phyloP scores from a whole-genome alignment of 2,888 invertebrate species.

The Calliscelio sp. region DNA sequence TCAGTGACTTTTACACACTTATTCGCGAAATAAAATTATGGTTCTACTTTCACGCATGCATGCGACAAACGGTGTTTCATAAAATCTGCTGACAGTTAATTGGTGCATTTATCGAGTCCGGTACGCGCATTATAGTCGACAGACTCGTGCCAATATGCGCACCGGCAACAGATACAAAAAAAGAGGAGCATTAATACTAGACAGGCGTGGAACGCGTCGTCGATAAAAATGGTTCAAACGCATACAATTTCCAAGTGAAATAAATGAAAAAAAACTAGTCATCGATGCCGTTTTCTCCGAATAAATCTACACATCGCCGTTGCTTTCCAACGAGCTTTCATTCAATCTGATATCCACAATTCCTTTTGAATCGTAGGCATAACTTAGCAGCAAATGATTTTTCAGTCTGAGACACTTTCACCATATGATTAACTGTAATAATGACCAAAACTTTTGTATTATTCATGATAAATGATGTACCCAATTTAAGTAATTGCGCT shows the following conservation, averaged over 20 bases:
- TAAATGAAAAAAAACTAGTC: constrained; percentile 72
- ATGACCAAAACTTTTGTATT: constrained; percentile 56
- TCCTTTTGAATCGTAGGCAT: constrained; percentile 70
- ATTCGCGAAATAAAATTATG: constrained; percentile 59
- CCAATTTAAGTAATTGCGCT: constrained; percentile 56
- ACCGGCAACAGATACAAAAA: constrained; percentile 47
- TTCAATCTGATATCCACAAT: constrained; percentile 69
- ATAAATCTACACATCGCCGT: constrained; percentile 75
- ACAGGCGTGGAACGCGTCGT: constrained; percentile 61
- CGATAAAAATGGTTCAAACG: constrained; percentile 73
- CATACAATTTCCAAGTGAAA: constrained; percentile 74
- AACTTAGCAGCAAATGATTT: constrained; percentile 63
- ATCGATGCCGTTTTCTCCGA: constrained; percentile 76
- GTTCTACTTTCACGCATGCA: constrained; percentile 68
- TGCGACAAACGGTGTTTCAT: constrained; percentile 71
- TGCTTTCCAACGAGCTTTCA: constrained; percentile 76
- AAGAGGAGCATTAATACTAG: constrained; percentile 64
- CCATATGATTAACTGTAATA: constrained; percentile 59
- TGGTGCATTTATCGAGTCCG: constrained; percentile 70
- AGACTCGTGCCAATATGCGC: constrained; percentile 66
- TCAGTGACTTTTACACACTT: constrained; percentile 61
- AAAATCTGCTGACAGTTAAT: constrained; percentile 72
- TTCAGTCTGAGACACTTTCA: constrained; percentile 67
- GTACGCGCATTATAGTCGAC: constrained; percentile 61
- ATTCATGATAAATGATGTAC: constrained; percentile 58